phyloP scores from a whole-genome alignment of 2,113 vertebrate genomes.

The Loxodonta africana region DNA sequence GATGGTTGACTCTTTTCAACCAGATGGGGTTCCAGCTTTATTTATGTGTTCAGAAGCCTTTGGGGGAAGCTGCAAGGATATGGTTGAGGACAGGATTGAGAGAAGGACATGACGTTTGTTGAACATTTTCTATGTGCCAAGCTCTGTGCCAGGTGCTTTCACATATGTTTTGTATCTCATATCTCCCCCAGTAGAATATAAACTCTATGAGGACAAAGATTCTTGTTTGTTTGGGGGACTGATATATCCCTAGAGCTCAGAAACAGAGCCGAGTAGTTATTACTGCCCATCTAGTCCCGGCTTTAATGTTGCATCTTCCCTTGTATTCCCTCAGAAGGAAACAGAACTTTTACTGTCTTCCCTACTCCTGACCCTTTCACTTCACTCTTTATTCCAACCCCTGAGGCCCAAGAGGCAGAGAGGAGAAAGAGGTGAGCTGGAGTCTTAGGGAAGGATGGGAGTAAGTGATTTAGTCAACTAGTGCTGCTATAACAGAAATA shows the following conservation, averaged over 20 bases:
- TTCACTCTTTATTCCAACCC: not conserved
- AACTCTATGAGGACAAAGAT: not conserved
- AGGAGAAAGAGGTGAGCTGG: not conserved
- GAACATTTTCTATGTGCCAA: not conserved
- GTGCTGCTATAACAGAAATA: too few species aligned
- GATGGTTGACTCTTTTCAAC: constrained; percentile 76
- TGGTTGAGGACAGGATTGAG: not conserved
- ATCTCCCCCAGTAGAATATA: not conserved
- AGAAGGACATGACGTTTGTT: not conserved
- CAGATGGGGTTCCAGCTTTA: constrained; percentile 80
- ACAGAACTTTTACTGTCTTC: not conserved
- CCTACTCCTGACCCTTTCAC: not conserved
- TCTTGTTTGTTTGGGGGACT: not conserved
- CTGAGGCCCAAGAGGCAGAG: not conserved
- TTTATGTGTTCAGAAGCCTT: constrained; percentile 74
- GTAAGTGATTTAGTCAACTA: too few species aligned
- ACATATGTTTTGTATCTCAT: fast-evolving
- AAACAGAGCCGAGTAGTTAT: not conserved
- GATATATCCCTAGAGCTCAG: not conserved
- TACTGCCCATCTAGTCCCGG: not conserved
- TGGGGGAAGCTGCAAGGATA: constrained; percentile 57
- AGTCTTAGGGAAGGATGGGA: not conserved
- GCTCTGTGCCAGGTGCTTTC: not conserved
- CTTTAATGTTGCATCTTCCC: not conserved
- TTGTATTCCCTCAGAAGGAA: not conserved